These are phyloP conservation scores for Drosophila elegans DNA, from an alignment of 1,140 invertebrate species.

Conservation along the genomic window DNA sequence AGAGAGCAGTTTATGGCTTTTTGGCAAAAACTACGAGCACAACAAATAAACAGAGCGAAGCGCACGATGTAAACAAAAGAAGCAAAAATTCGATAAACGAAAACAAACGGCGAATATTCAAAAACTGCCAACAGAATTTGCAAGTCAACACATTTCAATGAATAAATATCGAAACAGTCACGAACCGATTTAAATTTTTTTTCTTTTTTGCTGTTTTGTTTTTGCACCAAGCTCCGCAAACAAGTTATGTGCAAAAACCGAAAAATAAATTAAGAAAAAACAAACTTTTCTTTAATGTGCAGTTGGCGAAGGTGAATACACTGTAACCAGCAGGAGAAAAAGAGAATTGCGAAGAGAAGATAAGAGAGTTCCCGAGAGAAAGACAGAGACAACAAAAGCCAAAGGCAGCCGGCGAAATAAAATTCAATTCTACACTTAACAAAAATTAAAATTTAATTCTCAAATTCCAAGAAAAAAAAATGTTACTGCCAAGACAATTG, in stretches of 20 bases:
- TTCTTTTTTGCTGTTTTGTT: constrained; percentile 5
- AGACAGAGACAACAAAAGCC: neutral
- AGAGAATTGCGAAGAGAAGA: constrained; percentile 22
- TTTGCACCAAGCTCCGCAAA: constrained; percentile 20
- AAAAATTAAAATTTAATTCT: neutral
- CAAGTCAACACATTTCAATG: constrained; percentile 28
- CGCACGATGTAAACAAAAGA: constrained; percentile 73
- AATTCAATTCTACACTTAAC: neutral
- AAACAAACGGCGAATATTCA: constrained; percentile 34
- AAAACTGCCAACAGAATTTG: constrained; percentile 14
- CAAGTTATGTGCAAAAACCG: constrained; percentile 37
- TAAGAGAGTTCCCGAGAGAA: neutral
- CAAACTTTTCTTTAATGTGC: constrained; percentile 14
- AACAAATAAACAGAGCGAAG: constrained; percentile 35
- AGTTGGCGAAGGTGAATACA: constrained; percentile 47
- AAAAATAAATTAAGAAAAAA: constrained; percentile 27
- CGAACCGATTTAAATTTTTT: constrained; percentile 22
- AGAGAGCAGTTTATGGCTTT: constrained; percentile 31
- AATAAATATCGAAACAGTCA: constrained; percentile 41
- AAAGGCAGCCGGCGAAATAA: constrained; percentile 33
- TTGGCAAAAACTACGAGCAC: constrained; percentile 48
- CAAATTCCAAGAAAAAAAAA: no score
- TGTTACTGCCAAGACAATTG: no score
- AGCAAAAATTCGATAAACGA: constrained; percentile 31
- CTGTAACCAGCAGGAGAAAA: constrained; percentile 24